phyloP scores from a whole-genome alignment of 2,888 invertebrate species.

The Capitulum mitella region DNA sequence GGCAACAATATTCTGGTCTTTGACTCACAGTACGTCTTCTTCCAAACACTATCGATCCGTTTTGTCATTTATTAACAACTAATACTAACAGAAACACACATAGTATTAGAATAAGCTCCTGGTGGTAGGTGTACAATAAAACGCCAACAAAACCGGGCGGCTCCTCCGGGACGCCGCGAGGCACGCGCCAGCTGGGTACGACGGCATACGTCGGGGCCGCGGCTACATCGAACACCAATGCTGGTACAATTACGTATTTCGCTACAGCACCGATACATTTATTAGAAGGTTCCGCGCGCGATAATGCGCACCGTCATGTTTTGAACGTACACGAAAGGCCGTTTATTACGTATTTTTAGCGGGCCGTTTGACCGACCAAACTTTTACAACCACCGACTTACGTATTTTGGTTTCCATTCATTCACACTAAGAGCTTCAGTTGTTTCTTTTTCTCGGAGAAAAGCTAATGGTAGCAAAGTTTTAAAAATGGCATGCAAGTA shows the following conservation, averaged over 20 bases:
- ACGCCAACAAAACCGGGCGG: conserved; percentile 1
- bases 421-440: too few species aligned
- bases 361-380: not conserved
- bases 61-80: conserved; percentile 18
- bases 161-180: not conserved
- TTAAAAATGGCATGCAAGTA: too few species aligned
- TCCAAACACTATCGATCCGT: not conserved
- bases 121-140: conserved; percentile 3
- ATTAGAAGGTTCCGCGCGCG: not conserved
- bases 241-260: not conserved
- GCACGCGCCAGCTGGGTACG: not conserved
- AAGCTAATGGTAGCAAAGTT: too few species aligned
- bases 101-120: conserved; percentile 22
- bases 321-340: not conserved
- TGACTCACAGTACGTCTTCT: not conserved
- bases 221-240: not conserved
- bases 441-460: too few species aligned
- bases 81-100: conserved; percentile 23
- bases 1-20: not conserved
- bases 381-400: not conserved
- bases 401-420: conserved; percentile 20
- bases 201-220: too few species aligned
- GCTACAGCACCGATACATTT: conserved; percentile 11
- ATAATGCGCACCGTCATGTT: not conserved
- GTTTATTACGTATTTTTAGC: conserved; percentile 1